Base-by-base conservation (phyloP, 37 sponge, comb jelly and placozoan genomes). In the Corticium candelabrum region DNA sequence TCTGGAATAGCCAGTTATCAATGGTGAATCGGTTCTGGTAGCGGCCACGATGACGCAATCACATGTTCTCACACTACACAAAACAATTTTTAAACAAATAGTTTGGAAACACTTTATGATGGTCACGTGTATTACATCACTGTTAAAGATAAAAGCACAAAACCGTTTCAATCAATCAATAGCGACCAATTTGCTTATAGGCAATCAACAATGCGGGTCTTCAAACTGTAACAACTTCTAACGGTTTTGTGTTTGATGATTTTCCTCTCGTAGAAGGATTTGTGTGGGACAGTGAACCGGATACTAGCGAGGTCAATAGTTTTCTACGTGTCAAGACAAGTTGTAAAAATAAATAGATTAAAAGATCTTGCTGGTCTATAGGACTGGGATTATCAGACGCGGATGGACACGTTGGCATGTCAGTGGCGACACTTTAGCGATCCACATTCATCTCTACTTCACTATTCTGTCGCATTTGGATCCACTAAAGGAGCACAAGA, bases 131-230 rank as follows among this genome's bases (percentile, higher is more conserved):
- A 50, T 50, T 50, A 50, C 21, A 27, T 50, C 21, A 50, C 62
- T 21, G 62, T 50, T 27, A 50, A 50, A 21, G 62, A 27, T 27
- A 50, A 27, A 27, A 27, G 11, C 21, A 21, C 62, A n/a, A 15
- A 71, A 15, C 11, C 36, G 11, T 15, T 34, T 29, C 11, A 15
- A 72, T 32, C n/a, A n/a, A 7, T 11, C 15, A 11, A 72, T 27
- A 72, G 11, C 21, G 74, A 15, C 15, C 15, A 34, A 72, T 11
- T 27, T 29, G 21, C 21, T 72, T 34, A 29, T 72, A 93, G 93
- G 93, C 76, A 1, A 40, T 1, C 11, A 93, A 93, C 82, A 73
- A 77, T 41, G 86, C 89, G 56, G 87, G 87, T 1, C 83, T 89
- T 21, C 37, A 40, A 30, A 32, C 75, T n/a, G 15, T 21, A 21